Base-by-base conservation (phyloP, 1,140 invertebrate genomes). In the Drosophila kanapiae region DNA sequence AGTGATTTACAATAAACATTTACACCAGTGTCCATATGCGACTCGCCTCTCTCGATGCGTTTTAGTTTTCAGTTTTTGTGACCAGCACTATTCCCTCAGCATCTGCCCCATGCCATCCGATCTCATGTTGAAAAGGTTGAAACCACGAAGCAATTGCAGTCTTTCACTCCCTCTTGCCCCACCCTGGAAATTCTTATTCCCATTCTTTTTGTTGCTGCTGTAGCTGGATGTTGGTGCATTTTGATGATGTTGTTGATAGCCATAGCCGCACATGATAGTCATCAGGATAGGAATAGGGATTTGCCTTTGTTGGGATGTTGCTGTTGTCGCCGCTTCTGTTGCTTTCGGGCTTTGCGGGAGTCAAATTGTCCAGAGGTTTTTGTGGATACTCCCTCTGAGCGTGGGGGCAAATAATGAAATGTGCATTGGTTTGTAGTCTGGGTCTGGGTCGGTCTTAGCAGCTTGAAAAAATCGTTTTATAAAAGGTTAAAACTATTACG, bases 241-340 rank as follows among this genome's bases (percentile, higher is more conserved):
- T 87, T 87, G 83, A 87, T 87, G 83, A 87, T 87, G 84, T 81
- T 87, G 85, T 88, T 88, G 85, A 90, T 86, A 83, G 83, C 83
- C 80, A 90, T 86, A 83, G 83, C 83, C 83, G 80, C 67, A 77
- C 62, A 86, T 82, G 83, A 86, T 87, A 90, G 80, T 80, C 77
- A 88, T 87, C 84, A 63, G 68, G 67, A 59, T 62, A 33, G 38
- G 67, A n/a, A 70, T 33, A 47, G 68, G 53, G 69, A 68, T 69
- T 54, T 68, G 62, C 37, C 40, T 37, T 68, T 68, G 64, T 31
- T 48, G 37, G 53, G 33, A 47, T 40, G 58, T 37, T 68, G 65
- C 29, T 62, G 65, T 16, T 69, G 69, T 58, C 68, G 38, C 35
- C 18, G 70, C 37, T 56, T 13, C 49, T 76, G 38, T 48, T 65